Base-by-base conservation (phyloP, 2,113 vertebrate genomes). In the Tragelaphus strepsiceros region DNA sequence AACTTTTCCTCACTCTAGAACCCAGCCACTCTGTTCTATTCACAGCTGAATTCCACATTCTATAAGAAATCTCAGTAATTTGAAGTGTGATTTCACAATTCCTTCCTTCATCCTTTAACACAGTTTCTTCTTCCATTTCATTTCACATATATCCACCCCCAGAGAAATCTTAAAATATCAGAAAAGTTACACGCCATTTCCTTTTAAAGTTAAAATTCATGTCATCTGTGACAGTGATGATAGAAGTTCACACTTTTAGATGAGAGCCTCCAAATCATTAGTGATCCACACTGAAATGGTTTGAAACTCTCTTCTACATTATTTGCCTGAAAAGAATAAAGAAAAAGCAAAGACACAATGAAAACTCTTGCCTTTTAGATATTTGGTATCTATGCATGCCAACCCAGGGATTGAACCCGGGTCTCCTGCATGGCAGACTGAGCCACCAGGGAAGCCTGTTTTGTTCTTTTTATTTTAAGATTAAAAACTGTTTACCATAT, bases 141-240 rank as follows among this genome's bases (percentile, higher is more conserved):
- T 26, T 32, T 46, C 74, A 39, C 81, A 93, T 53, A 87, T 5
- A 28, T 83, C 96, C 84, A 35, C 97, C 83, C 74, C 93, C 96
- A 87, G 92, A 97, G 61, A 94, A 87, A 58, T 58, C 71, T 53
- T 80, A 95, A 97, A 95, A 95, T 96, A 96, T 54, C 96, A 94
- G 62, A 26, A 82, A 43, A 88, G 26, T 56, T 83, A 43, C 32
- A 54, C 2, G 12, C 28, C 56, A 30, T 89, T 91, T 95, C 64
- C 94, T 81, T 51, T 61, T 32, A 84, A 64, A 64, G 49, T 90
- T 51, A 24, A 92, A 64, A 94, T 10, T 35, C 26, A 10, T 90
- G 67, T 46, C 39, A 35, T 59, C 59, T 59, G n/a, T 61, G 78
- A 64, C 71, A 67, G 21, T 1, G 0, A 6, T 0, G 0, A 6